Percentiles rank a stretch among this genome's conserved stretches.
Conservation (phyloP, 64 coral and sea anemone species). For the Cladopsammia gracilis region DNA sequence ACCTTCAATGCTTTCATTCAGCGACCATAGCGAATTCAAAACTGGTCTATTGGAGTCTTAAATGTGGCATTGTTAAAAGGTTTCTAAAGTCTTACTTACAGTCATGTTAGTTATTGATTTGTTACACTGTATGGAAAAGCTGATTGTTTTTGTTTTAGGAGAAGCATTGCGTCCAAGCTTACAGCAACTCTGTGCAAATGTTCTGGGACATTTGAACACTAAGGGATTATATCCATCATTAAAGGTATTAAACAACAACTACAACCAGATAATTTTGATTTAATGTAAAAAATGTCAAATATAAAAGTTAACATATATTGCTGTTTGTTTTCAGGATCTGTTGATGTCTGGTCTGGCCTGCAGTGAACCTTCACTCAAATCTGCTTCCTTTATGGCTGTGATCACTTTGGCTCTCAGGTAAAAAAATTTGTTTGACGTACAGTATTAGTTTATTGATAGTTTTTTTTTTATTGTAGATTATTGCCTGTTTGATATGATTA, state of each 20-base stretch:
- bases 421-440: not conserved
- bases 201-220: conserved; percentile 86
- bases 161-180: conserved; percentile 84
- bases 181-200: conserved; percentile 91
- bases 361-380: conserved; percentile 79
- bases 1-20: too few relatives aligned
- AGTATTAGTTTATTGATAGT: not conserved
- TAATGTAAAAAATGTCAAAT: too few relatives aligned
- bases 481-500: not conserved
- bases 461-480: not conserved
- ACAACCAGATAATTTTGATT: too few relatives aligned
- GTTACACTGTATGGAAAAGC: not conserved
- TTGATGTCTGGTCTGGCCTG: conserved; percentile 88
- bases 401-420: conserved; percentile 94
- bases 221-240: conserved; percentile 89
- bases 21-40: too few relatives aligned
- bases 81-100: not conserved
- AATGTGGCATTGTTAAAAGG: too few relatives aligned
- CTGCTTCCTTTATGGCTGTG: conserved; percentile 78
- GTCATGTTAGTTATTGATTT: not conserved
- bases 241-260: conserved; percentile 68
- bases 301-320: not conserved
- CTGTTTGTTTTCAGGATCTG: conserved; percentile 66
- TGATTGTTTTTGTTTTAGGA: conserved; percentile 38
- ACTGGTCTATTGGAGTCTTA: too few relatives aligned